Percentiles rank a stretch among this genome's conserved stretches.
These are phyloP conservation scores for Diorhabda elongata DNA, from an alignment of 1,140 invertebrate genomes.

Conservation along the genomic window DNA sequence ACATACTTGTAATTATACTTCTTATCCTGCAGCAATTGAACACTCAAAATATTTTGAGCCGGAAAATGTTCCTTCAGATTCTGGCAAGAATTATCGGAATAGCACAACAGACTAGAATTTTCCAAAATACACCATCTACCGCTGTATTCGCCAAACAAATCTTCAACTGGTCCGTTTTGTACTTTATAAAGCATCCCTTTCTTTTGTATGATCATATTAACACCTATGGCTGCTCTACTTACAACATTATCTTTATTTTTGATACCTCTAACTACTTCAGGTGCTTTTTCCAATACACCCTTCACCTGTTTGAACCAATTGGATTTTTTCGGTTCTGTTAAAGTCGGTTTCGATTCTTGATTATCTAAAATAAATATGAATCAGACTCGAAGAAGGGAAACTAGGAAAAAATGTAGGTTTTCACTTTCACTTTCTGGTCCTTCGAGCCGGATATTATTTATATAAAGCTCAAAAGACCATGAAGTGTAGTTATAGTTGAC, in stretches of 20 bases:
- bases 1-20: slow-evolving; percentile 53
- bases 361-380: background rate
- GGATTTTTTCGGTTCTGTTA: slow-evolving; percentile 23
- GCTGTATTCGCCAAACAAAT: slow-evolving; percentile 47
- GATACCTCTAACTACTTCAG: slow-evolving; percentile 36
- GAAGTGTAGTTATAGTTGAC: too few species aligned
- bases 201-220: slow-evolving; percentile 35
- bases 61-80: slow-evolving; percentile 56
- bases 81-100: slow-evolving; percentile 41
- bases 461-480: too few species aligned
- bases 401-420: too few species aligned
- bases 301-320: slow-evolving; percentile 42
- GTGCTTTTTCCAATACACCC: slow-evolving; percentile 38
- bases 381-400: too few species aligned
- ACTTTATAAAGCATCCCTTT: slow-evolving; percentile 46
- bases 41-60: slow-evolving; percentile 55
- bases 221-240: slow-evolving; percentile 34
- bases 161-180: slow-evolving; percentile 44
- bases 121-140: slow-evolving; percentile 45
- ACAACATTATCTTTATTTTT: slow-evolving; percentile 27
- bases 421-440: too few species aligned
- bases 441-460: too few species aligned
- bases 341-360: background rate
- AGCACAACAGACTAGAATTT: slow-evolving; percentile 40
- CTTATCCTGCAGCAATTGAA: slow-evolving; percentile 59